These are phyloP conservation scores for Kryptolebias ocellatus DNA, from an alignment of 2,797 vertebrate species.

Conservation along the genomic window DNA sequence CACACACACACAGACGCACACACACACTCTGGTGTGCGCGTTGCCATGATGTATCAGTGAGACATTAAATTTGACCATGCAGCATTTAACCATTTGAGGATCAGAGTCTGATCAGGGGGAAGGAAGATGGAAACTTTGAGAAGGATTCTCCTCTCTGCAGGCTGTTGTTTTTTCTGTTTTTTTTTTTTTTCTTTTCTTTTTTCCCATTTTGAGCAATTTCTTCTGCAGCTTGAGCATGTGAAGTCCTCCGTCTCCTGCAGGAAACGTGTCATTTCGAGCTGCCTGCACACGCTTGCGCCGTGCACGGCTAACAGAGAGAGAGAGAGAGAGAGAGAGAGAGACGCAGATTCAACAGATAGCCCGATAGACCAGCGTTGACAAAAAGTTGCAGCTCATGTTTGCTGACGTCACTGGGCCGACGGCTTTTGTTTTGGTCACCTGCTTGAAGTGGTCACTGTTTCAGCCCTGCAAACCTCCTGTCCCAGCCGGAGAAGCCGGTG, in stretches of 20 bases:
- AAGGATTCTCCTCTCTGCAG: conserved; percentile 1
- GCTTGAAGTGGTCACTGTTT: conserved; percentile 24
- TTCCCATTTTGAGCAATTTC: conserved; percentile 20
- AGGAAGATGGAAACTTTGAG: conserved; percentile 51
- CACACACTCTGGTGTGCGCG: conserved; percentile 54
- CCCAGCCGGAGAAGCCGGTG: conserved; percentile 18
- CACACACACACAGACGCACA: conserved; percentile 32
- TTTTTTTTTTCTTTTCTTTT: background rate
- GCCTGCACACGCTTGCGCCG: conserved; percentile 22
- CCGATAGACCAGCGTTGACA: conserved; percentile 60
- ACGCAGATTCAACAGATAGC: conserved; percentile 64
- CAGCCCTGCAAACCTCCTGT: conserved; percentile 38
- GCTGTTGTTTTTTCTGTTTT: background rate
- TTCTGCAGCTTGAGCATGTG: conserved; percentile 20
- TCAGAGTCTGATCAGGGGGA: conserved; percentile 32
- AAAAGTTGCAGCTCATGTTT: conserved; percentile 69
- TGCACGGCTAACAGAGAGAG: background rate
- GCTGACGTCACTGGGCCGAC: conserved; percentile 64
- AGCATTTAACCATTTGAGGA: conserved; percentile 76
- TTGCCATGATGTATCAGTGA: conserved; percentile 67
- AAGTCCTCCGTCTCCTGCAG: conserved; percentile 30
- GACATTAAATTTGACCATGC: conserved; percentile 77
- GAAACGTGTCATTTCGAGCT: conserved; percentile 17
- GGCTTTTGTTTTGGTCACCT: conserved; percentile 65
- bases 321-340: conserved; percentile 16